Percentiles rank a stretch among this genome's conserved stretches.
Evolutionary conservation across 1,140 invertebrate genomes (phyloP).

Genomic region (Tetragonula clypearis): DNA sequence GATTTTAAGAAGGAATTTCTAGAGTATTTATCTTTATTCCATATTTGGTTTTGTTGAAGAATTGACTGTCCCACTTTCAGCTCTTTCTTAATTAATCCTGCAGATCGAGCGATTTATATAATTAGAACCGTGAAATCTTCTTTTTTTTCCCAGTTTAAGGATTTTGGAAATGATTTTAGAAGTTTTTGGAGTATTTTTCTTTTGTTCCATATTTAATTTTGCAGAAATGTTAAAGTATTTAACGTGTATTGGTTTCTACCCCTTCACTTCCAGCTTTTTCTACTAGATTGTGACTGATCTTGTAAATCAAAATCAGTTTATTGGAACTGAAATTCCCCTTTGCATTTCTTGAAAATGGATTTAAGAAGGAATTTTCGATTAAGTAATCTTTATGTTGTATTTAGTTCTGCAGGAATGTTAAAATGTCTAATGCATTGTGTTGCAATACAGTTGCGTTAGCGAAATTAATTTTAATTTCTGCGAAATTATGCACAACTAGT

Average conservation of each 20-base stretch:
- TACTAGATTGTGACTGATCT: neutral
- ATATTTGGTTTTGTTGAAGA: too few relatives aligned
- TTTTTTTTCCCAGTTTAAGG: neutral
- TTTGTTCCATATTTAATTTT: neutral
- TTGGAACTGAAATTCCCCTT: neutral
- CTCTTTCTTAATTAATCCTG: neutral
- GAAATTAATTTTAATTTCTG: too few relatives aligned
- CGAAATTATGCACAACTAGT: too few relatives aligned
- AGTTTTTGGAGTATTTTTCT: neutral
- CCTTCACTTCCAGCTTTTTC: neutral
- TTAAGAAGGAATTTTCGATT: neutral
- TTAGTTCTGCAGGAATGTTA: too few relatives aligned
- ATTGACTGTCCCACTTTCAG: too few relatives aligned
- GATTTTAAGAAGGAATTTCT: neutral
- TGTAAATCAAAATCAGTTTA: neutral
- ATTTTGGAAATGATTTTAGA: constrained; percentile 12
- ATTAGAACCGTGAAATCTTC: neutral
- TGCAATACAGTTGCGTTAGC: too few relatives aligned
- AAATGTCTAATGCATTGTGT: too few relatives aligned
- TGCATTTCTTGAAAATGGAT: neutral
- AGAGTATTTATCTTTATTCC: too few relatives aligned
- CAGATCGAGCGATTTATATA: neutral
- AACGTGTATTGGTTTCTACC: too few relatives aligned
- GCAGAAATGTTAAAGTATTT: neutral
- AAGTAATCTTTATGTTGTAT: too few relatives aligned